These are phyloP conservation scores for Mastigias papua DNA, from an alignment of 30 jellyfish, hydroid and myxozoan genomes.

Conservation along the genomic window DNA sequence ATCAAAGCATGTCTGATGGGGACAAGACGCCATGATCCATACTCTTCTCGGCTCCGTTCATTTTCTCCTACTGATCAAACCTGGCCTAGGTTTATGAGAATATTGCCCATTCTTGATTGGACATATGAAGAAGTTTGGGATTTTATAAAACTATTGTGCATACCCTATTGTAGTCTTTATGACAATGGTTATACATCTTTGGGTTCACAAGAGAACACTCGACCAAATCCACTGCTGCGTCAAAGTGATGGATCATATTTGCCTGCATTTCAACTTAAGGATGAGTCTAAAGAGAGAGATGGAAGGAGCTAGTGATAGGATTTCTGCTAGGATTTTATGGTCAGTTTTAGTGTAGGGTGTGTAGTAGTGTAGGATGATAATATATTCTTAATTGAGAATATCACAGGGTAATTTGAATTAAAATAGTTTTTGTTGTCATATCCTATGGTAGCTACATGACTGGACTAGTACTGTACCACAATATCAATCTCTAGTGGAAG, in stretches of 20 bases:
- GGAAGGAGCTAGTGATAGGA: constrained; percentile 68
- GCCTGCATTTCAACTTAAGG: constrained; percentile 83
- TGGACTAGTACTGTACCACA: no score
- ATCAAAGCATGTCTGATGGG: constrained; percentile 96
- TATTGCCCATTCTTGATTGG: constrained; percentile 95
- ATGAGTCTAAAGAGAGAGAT: constrained; percentile 78
- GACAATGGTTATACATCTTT: constrained; percentile 96
- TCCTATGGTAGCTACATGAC: no score
- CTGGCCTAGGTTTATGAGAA: constrained; percentile 96
- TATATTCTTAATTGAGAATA: no score
- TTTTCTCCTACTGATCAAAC: constrained; percentile 89
- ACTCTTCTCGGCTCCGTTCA: constrained; percentile 79
- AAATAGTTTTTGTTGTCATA: no score
- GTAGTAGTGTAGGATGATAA: neutral
- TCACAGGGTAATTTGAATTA: no score
- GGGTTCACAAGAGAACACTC: constrained; percentile 85
- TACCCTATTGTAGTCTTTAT: constrained; percentile 90
- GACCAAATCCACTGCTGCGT: constrained; percentile 73
- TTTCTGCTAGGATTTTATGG: neutral
- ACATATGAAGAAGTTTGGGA: constrained; percentile 96
- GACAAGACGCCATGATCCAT: constrained; percentile 98
- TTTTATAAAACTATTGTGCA: constrained; percentile 44
- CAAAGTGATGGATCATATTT: constrained; percentile 81
- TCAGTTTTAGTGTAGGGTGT: neutral
- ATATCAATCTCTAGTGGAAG: no score